A percentile compares a stretch with the other conserved stretches of the same genome.
Evolutionary conservation across 2,113 vertebrate genomes (phyloP).

Genomic region (Oceanites oceanicus): DNA sequence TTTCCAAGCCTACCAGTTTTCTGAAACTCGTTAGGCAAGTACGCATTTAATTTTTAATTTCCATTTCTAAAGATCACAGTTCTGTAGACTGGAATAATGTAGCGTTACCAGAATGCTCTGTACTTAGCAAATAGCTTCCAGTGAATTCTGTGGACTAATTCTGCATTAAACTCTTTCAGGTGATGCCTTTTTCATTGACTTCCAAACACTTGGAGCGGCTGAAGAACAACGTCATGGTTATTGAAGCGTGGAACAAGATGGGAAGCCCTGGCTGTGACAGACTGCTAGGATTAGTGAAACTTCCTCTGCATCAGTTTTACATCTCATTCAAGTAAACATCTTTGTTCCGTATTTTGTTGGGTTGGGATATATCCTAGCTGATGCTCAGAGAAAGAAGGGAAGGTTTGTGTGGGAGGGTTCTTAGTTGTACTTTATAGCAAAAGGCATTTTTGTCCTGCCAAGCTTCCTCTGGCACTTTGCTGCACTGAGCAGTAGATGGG

Average conservation of each 20-base stretch:
- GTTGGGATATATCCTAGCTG: background rate
- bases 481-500: background rate
- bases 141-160: background rate
- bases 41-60: background rate
- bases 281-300: conserved; percentile 89
- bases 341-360: background rate
- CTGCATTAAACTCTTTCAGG: conserved; percentile 62
- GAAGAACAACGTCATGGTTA: conserved; percentile 93
- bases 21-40: background rate
- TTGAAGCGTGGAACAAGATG: conserved; percentile 92
- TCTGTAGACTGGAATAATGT: background rate
- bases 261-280: conserved; percentile 77
- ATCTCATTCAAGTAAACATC: conserved; percentile 89
- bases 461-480: background rate
- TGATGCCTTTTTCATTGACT: conserved; percentile 86
- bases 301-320: conserved; percentile 96
- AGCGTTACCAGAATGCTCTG: background rate
- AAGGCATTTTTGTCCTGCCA: background rate
- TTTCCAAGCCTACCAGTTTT: background rate
- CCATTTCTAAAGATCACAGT: accelerated
- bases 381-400: background rate
- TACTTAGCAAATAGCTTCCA: background rate
- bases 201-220: conserved; percentile 83
- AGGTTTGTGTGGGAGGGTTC: background rate
- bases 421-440: background rate